Conservation (phyloP, 1,140 invertebrate genomes). For the Helicoverpa armigera region DNA sequence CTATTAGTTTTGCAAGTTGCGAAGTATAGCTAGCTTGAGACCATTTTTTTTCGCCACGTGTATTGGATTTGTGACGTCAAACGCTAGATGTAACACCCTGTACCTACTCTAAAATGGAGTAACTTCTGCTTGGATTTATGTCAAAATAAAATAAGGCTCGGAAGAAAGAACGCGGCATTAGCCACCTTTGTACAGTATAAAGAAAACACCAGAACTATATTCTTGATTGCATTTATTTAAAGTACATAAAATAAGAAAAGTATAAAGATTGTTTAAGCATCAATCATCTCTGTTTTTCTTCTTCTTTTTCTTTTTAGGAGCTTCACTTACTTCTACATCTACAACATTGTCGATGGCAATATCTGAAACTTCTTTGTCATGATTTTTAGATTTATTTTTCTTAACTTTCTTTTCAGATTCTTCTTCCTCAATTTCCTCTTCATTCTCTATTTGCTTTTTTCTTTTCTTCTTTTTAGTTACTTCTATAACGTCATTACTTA, state of each 20-base stretch:
- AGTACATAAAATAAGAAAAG: not conserved
- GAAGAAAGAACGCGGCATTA: no score
- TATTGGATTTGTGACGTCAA: no score
- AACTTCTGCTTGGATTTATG: no score
- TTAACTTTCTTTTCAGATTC: slow-evolving; percentile 39
- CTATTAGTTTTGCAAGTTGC: no score
- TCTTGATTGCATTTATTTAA: slow-evolving; percentile 36
- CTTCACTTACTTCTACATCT: slow-evolving; percentile 23
- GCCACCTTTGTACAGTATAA: not conserved
- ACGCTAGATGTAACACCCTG: no score
- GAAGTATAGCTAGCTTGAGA: no score
- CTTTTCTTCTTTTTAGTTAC: slow-evolving; percentile 55
- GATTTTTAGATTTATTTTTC: slow-evolving; percentile 55
- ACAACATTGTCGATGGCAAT: not conserved
- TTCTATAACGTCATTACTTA: not conserved
- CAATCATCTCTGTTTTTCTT: slow-evolving; percentile 51
- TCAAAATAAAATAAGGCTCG: no score
- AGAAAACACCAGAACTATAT: not conserved
- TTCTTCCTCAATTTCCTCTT: slow-evolving; percentile 4
- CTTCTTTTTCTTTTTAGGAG: slow-evolving; percentile 62
- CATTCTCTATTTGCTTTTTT: slow-evolving; percentile 55
- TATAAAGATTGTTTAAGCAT: not conserved
- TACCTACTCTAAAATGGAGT: no score
- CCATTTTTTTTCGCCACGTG: no score
- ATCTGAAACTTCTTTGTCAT: slow-evolving; percentile 29